Conservation (phyloP, 2,888 invertebrate species). For the Cremastinae sp. region DNA sequence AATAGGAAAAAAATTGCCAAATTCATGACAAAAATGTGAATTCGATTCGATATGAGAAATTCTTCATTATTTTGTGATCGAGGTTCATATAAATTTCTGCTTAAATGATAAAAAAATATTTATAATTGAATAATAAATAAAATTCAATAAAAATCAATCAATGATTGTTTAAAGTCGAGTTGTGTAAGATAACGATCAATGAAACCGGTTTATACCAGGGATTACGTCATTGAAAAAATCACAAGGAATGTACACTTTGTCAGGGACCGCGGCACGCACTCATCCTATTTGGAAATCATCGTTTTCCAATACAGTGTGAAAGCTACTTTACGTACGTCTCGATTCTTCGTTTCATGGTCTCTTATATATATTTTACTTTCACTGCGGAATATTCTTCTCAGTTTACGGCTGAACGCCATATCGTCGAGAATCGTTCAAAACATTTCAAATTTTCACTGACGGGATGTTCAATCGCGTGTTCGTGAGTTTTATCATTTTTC, state of each 20-base stretch:
- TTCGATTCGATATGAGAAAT: too few relatives aligned
- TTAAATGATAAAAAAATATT: too few relatives aligned
- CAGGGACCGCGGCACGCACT: background rate
- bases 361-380: slow-evolving; percentile 69
- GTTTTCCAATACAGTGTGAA: slow-evolving; percentile 43
- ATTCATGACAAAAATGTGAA: too few relatives aligned
- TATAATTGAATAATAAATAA: too few relatives aligned
- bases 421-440: slow-evolving; percentile 27
- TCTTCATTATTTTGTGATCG: too few relatives aligned
- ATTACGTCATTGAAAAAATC: slow-evolving; percentile 37
- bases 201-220: slow-evolving; percentile 14
- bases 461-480: slow-evolving; percentile 50
- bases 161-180: too few relatives aligned
- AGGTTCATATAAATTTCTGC: too few relatives aligned
- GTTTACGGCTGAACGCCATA: slow-evolving; percentile 63
- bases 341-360: slow-evolving; percentile 41
- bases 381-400: slow-evolving; percentile 66
- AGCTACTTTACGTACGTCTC: slow-evolving; percentile 48
- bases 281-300: background rate
- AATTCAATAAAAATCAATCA: too few relatives aligned
- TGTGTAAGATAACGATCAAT: too few relatives aligned
- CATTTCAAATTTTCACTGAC: background rate
- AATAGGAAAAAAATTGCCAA: too few relatives aligned
- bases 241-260: slow-evolving; percentile 33
- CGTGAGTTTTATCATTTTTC: slow-evolving; percentile 42